A percentile compares a stretch with the other conserved stretches of the same genome.
These are phyloP conservation scores for Pristionchus maxplancki DNA, from an alignment of 2,888 invertebrate genomes.

Conservation along the genomic window DNA sequence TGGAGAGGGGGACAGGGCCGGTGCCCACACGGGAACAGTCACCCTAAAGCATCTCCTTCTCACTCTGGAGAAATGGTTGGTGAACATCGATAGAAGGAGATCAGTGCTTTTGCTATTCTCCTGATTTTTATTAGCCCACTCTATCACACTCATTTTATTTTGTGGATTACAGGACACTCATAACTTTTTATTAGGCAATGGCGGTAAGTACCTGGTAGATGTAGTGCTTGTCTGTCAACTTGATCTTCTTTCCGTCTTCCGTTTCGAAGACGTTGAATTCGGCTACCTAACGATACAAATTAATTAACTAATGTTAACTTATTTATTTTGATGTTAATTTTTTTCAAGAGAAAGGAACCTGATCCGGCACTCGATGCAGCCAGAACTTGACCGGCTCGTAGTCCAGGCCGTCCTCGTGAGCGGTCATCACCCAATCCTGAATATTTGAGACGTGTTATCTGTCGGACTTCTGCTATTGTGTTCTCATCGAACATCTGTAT, in stretches of 20 bases:
- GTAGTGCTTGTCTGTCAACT: constrained; percentile 72
- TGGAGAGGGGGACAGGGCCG: constrained; percentile 46
- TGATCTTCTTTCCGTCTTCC: constrained; percentile 68
- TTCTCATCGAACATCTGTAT: too few relatives aligned
- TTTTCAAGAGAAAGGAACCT: constrained; percentile 36
- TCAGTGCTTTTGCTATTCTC: too few relatives aligned
- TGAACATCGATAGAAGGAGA: neutral
- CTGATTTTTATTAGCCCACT: too few relatives aligned
- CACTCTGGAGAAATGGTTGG: too few relatives aligned
- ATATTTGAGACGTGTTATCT: neutral
- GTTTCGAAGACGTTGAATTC: constrained; percentile 61
- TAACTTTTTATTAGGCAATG: neutral
- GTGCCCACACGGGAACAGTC: neutral
- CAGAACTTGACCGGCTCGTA: constrained; percentile 67
- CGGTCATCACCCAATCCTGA: constrained; percentile 14
- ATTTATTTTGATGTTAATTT: too few relatives aligned
- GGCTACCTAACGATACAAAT: constrained; percentile 50
- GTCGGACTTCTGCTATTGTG: too few relatives aligned
- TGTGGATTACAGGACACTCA: neutral
- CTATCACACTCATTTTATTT: too few relatives aligned
- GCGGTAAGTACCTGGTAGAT: constrained; percentile 64
- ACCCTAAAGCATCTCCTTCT: too few relatives aligned
- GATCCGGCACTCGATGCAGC: constrained; percentile 71
- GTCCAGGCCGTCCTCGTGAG: constrained; percentile 49
- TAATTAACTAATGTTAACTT: too few relatives aligned